Conservation (phyloP, 2,888 invertebrate species). For the Agrochola lychnidis region DNA sequence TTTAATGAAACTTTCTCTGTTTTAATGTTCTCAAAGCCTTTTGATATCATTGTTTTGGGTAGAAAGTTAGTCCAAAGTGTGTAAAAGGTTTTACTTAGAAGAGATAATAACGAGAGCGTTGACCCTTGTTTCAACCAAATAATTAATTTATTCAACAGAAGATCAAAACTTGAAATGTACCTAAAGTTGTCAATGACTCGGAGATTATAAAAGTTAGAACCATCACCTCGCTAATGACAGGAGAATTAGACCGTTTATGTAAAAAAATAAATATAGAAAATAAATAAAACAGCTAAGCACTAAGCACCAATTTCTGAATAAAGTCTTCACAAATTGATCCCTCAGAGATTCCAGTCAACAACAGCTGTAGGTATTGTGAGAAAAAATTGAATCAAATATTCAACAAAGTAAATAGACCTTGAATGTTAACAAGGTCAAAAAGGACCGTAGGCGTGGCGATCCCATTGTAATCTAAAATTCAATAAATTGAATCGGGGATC, state of each 20-base stretch:
- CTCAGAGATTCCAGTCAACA: constrained; percentile 12
- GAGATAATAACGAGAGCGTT: constrained; percentile 1
- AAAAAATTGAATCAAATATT: constrained; percentile 46
- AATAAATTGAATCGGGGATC: constrained; percentile 55
- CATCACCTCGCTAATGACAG: neutral
- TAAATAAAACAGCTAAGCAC: constrained; percentile 2
- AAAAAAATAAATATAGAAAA: neutral
- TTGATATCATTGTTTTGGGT: constrained; percentile 47
- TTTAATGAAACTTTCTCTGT: constrained; percentile 59
- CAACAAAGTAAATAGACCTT: constrained; percentile 58
- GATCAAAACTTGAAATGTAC: neutral
- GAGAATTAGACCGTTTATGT: neutral
- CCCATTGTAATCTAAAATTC: constrained; percentile 59
- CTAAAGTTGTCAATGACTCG: neutral
- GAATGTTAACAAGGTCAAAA: constrained; percentile 63
- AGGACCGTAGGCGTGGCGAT: constrained; percentile 54
- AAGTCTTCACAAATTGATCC: constrained; percentile 13
- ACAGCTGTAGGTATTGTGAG: constrained; percentile 32
- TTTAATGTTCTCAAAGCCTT: constrained; percentile 51
- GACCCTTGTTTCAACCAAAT: constrained; percentile 9
- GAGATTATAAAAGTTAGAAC: neutral
- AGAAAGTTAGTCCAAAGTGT: constrained; percentile 41
- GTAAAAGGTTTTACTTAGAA: constrained; percentile 21
- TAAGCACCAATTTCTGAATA: constrained; percentile 5
- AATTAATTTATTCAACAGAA: neutral